Conservation (phyloP, 2,113 vertebrate species). For the Anser brachyrhynchus region DNA sequence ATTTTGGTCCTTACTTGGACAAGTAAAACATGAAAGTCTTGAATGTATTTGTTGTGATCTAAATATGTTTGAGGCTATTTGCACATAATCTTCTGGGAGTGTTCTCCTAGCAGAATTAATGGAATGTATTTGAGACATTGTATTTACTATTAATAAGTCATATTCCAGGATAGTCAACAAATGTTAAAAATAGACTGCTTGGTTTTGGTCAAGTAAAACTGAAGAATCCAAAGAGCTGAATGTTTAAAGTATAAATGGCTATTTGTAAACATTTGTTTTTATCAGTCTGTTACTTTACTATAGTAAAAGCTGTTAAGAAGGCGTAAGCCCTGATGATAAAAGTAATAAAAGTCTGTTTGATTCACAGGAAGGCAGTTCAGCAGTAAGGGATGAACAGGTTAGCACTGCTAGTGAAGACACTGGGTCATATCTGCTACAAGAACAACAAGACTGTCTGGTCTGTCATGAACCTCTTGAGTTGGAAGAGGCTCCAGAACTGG, state of each 20-base stretch:
- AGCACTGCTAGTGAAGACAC: constrained; percentile 91
- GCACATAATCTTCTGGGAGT: background rate
- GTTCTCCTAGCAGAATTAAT: background rate
- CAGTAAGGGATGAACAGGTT: constrained; percentile 88
- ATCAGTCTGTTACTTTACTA: background rate
- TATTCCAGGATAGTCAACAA: background rate
- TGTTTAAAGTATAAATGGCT: background rate
- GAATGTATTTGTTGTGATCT: background rate
- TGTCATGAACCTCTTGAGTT: constrained; percentile 84
- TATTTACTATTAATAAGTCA: background rate
- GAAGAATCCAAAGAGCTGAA: background rate
- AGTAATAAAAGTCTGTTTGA: background rate
- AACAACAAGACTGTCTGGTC: constrained; percentile 79
- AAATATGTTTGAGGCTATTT: background rate
- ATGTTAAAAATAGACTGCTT: background rate
- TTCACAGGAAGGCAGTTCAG: constrained; percentile 82
- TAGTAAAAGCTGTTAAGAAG: background rate
- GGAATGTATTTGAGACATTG: background rate
- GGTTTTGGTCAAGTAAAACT: background rate
- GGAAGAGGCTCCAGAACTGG: constrained; percentile 81
- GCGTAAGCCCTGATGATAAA: background rate
- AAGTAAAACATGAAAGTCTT: background rate
- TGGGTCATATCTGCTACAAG: constrained; percentile 83
- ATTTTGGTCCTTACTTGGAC: background rate
- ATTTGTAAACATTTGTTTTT: background rate